Conservation (phyloP, 2,888 invertebrate genomes). For the Tetranychus truncatus region DNA sequence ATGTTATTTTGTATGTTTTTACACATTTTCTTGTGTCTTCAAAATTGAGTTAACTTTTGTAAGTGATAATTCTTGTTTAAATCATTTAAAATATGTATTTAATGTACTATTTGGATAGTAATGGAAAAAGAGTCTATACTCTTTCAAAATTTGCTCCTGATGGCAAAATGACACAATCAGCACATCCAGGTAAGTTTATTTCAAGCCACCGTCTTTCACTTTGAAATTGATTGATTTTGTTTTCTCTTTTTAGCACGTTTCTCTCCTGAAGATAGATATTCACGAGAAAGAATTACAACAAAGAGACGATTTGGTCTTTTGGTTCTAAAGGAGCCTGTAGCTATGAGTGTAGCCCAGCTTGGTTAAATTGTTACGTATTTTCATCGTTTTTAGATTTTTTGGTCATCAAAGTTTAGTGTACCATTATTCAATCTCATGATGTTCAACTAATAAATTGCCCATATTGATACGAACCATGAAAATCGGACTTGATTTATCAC, state of each 20-base stretch:
- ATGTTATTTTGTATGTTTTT: too few relatives aligned
- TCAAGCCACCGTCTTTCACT: not conserved
- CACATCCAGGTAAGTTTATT: conserved; percentile 52
- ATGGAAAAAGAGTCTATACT: conserved; percentile 62
- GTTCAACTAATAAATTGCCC: too few relatives aligned
- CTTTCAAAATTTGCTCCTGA: conserved; percentile 56
- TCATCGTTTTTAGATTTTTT: not conserved
- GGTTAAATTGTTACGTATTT: not conserved
- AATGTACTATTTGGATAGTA: conserved; percentile 53
- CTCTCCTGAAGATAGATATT: conserved; percentile 85
- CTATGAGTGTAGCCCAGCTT: not conserved
- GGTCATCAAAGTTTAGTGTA: not conserved
- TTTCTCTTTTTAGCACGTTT: conserved; percentile 51
- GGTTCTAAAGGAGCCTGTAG: not conserved
- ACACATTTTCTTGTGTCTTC: too few relatives aligned
- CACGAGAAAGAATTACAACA: conserved; percentile 63
- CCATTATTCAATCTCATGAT: too few relatives aligned
- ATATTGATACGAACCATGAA: too few relatives aligned
- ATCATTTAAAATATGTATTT: conserved; percentile 43
- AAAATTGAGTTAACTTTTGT: too few relatives aligned
- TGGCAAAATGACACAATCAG: conserved; percentile 64
- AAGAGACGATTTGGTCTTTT: conserved; percentile 75
- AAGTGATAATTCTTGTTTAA: too few relatives aligned
- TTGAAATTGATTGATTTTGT: conserved; percentile 7
- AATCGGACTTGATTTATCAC: too few relatives aligned